A percentile compares a stretch with the other conserved stretches of the same genome.
Conservation (phyloP, 2,888 invertebrate genomes). For the Ectemnius cavifrons region DNA sequence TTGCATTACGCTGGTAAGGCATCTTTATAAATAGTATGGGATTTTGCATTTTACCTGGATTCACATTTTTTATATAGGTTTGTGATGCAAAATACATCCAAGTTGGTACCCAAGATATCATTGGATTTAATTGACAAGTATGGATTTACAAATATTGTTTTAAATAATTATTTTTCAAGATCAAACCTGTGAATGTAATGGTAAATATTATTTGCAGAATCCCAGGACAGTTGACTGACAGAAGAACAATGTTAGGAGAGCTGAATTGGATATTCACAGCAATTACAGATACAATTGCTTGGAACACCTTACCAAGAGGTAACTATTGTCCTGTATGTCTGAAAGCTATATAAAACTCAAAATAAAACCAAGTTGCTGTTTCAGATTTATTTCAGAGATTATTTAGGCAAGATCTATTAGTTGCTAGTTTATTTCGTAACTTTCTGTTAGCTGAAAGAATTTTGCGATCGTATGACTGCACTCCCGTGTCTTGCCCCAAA, state of each 20-base stretch:
- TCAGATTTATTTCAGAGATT: conserved; percentile 95
- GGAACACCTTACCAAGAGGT: conserved; percentile 96
- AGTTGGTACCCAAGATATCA: conserved; percentile 89
- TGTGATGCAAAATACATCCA: conserved; percentile 90
- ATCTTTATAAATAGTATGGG: background rate
- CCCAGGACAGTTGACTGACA: conserved; percentile 95
- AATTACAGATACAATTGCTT: conserved; percentile 99
- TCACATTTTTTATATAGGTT: conserved; percentile 79
- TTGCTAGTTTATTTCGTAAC: conserved; percentile 98
- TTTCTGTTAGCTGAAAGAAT: conserved; percentile 97
- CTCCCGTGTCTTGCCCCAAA: conserved; percentile 94
- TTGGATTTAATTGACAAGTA: conserved; percentile 94
- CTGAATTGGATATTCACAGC: conserved; percentile 99
- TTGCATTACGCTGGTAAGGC: conserved; percentile 91
- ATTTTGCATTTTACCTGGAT: conserved; percentile 1
- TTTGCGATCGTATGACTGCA: conserved; percentile 97
- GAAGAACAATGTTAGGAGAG: conserved; percentile 98
- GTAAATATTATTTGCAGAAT: conserved; percentile 82
- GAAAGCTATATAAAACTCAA: background rate
- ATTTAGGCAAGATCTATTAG: conserved; percentile 97
- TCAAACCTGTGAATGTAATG: conserved; percentile 3
- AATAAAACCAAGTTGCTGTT: conserved; percentile 55
- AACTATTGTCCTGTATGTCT: conserved; percentile 37
- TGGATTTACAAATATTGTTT: conserved; percentile 65
- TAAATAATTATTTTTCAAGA: background rate